Evolutionary conservation across 37 sponge, comb jelly and placozoan species (phyloP), one percentile per base, ranked within the genome.

Genomic region (Aplysina aerophoba): DNA sequence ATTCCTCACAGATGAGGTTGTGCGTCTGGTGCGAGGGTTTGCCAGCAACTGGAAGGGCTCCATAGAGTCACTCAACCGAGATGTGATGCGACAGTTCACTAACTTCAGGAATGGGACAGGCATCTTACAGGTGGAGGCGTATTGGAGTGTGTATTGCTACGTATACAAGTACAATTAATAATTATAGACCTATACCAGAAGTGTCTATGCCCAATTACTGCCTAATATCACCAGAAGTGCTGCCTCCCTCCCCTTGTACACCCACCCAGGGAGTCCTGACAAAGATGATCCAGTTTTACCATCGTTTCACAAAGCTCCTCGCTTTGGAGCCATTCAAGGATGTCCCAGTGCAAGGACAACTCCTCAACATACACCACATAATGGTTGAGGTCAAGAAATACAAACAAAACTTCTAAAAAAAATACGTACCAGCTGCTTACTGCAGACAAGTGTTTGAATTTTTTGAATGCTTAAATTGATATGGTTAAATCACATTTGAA

Each of bases 361-460:
- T 99, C 37, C 80, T 96, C 54, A 99, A 96, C 82, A 93, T 96
- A 28, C 99, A 99, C 80, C 92, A 99, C 74, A 86, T 99, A 64
- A 99, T 99, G 99, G 99, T 99, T 6, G 99, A 99, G 68, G 95
- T 99, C 39, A 96, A 96, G 86, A 96, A 96, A 84, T 87, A 96
- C 41, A 87, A 82, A 35, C 87, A 91, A 65, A 50, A 87, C 55
- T 96, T 98, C 83, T 94, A 89, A 56, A 58, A 53, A 62, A 30
- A 24, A 8, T 8, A 44, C 50, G 8, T 44, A 44, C n/a, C n/a
- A n/a, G n/a, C n/a, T n/a, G n/a, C n/a, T n/a, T n/a, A n/a, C 50
- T 44, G 3, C 50, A 44, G 8, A 44, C 50, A 44, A 44, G 50
- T 44, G 50, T 8, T 44, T 44, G 50, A 44, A 44, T 44, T 44